Percentiles rank a stretch among this genome's conserved stretches.
phyloP scores from a whole-genome alignment of 2,888 invertebrate species.

The Epirrhoe tristata region DNA sequence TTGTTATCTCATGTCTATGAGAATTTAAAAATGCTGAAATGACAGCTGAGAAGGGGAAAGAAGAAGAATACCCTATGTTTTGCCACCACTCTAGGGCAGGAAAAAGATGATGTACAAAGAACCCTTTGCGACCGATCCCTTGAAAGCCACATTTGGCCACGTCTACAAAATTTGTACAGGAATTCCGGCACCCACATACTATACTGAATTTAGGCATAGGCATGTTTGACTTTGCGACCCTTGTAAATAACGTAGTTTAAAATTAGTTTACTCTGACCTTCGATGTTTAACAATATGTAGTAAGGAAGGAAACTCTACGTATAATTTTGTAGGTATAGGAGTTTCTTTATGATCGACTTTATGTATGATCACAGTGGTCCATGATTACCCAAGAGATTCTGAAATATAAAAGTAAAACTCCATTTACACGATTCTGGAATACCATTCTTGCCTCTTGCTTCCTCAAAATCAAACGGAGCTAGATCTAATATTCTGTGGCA shows the following conservation, averaged over 20 bases:
- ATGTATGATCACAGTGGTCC: no score
- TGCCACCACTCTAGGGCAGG: no score
- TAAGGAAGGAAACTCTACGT: background rate
- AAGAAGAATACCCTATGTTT: no score
- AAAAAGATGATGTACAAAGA: background rate
- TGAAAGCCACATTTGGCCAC: background rate
- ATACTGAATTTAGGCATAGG: slow-evolving; percentile 10
- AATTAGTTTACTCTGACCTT: slow-evolving; percentile 9
- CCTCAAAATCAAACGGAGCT: no score
- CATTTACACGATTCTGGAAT: no score
- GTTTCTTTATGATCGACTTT: background rate
- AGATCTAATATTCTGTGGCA: no score
- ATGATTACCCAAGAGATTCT: no score
- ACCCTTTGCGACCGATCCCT: background rate
- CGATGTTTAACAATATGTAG: background rate
- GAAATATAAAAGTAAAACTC: no score
- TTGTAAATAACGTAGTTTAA: slow-evolving; percentile 10
- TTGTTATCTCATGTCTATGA: no score
- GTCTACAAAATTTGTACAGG: slow-evolving; percentile 10
- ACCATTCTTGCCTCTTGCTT: no score
- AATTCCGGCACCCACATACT: slow-evolving; percentile 10
- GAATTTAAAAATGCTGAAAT: no score
- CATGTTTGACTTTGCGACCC: slow-evolving; percentile 14
- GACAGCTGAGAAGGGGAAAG: no score
- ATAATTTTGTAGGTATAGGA: background rate